Evolutionary conservation across 2,888 invertebrate genomes (phyloP).

Genomic region (Calameuta idolon): DNA sequence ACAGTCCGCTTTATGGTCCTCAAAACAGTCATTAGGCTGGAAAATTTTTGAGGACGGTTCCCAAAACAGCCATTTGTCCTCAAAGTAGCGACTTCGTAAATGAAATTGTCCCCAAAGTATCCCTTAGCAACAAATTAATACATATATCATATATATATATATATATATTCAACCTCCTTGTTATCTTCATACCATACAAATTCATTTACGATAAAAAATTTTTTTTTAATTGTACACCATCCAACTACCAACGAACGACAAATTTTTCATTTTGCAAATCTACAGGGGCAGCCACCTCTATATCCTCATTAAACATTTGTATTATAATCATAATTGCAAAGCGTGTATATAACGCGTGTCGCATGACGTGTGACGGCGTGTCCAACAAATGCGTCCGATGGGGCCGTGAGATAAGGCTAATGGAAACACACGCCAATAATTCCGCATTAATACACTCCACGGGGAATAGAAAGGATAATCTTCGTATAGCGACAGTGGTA

Average conservation of each 20-base stretch:
- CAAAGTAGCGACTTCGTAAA: too few relatives aligned
- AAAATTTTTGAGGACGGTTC: too few relatives aligned
- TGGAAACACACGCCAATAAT: constrained; percentile 55
- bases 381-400: constrained; percentile 33
- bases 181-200: background rate
- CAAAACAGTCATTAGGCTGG: too few relatives aligned
- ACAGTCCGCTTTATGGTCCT: too few relatives aligned
- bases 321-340: background rate
- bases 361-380: constrained; percentile 30
- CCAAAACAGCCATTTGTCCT: too few relatives aligned
- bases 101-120: too few relatives aligned
- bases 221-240: background rate
- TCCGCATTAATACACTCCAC: constrained; percentile 34
- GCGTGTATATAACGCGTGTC: constrained; percentile 21
- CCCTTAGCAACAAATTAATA: too few relatives aligned
- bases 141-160: too few relatives aligned
- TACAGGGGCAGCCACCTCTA: background rate
- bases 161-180: too few relatives aligned
- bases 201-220: background rate
- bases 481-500: background rate
- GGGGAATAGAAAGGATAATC: background rate
- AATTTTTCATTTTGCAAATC: background rate
- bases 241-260: too few relatives aligned
- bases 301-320: background rate
- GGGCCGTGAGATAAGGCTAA: constrained; percentile 44